Percentiles rank a stretch among this genome's conserved stretches.
Conservation (phyloP, 2,888 invertebrate species). For the Ptilodon capucinus region DNA sequence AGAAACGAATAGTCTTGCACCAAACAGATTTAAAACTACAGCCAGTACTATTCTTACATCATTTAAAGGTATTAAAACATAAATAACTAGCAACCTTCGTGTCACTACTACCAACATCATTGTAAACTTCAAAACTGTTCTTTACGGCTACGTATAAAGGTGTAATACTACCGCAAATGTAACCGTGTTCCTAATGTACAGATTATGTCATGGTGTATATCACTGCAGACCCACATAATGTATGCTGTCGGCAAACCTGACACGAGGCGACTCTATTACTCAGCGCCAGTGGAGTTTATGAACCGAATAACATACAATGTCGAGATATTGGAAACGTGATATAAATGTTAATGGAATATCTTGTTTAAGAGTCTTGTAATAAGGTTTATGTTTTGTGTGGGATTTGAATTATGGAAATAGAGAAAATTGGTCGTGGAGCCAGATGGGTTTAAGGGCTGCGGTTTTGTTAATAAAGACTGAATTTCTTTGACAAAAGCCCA, state of each 20-base stretch:
- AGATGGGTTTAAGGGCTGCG: background rate
- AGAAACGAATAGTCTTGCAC: too few relatives aligned
- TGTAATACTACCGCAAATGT: conserved; percentile 8
- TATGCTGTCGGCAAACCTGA: conserved; percentile 67
- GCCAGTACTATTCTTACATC: background rate
- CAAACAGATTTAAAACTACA: background rate
- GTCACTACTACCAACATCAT: background rate
- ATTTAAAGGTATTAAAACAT: too few relatives aligned
- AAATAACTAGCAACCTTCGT: conserved; percentile 9
- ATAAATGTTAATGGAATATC: conserved; percentile 52
- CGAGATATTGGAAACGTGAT: conserved; percentile 77
- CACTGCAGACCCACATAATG: conserved; percentile 57
- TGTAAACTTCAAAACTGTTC: conserved; percentile 10
- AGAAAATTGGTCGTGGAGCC: background rate
- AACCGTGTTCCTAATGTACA: conserved; percentile 13
- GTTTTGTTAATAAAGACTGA: too few relatives aligned
- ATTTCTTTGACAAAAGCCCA: too few relatives aligned
- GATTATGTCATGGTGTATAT: conserved; percentile 36
- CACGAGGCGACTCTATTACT: conserved; percentile 68
- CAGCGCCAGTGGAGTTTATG: conserved; percentile 69
- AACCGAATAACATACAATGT: conserved; percentile 66
- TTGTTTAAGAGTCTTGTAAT: conserved; percentile 13
- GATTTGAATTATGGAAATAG: background rate
- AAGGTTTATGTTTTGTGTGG: background rate
- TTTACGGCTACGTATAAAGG: conserved; percentile 14